Base-by-base conservation (phyloP, 2,888 invertebrate genomes). In the Zootermopsis nevadensis region DNA sequence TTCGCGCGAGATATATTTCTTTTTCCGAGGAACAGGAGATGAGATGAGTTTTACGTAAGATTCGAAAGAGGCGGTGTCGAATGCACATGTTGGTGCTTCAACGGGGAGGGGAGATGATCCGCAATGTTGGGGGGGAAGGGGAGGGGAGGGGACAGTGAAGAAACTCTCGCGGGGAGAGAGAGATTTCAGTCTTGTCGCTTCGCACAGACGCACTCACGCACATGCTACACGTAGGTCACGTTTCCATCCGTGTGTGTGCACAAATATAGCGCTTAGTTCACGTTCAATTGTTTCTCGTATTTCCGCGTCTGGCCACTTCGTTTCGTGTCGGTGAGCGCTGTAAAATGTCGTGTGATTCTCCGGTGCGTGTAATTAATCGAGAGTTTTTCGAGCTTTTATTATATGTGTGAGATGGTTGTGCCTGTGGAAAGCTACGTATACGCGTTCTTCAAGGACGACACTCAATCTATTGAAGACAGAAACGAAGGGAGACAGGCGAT, bases 181-280 rank as follows among this genome's bases (percentile, higher is more conserved):
- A 60, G 60, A 33, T 72, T 33, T 81, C 81, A 81, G 81, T 81
- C 72, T 72, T 55, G 76, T 38, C 69, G 82, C 24, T 77, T 42
- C 79, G 81, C 83, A 74, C 76, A 60, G 83, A 72, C 60, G 74
- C 83, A 83, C 30, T 48, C 33, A 53, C 53, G 33, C 72, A 69
- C 80, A 69, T 79, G 48, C 69, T n/a, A 38, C 30, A 55, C 60
- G 55, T 55, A 55, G 22, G 8, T 24, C 31, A 79, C 79, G 79
- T 33, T 53, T 55, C 3, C 60, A 27, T 27, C 27, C 15, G 15
- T 15, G 10, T 48, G 10, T 48, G n/a, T 60, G 6, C 27, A 60
- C n/a, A 6, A 27, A n/a, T 12, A 60, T 8, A 1, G 27, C 15
- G 53, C 53, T 19, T 19, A 53, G 48, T 53, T 53, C n/a, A n/a